Base-by-base conservation (phyloP, 2,113 vertebrate genomes). In the Actenoides lindsayi region DNA sequence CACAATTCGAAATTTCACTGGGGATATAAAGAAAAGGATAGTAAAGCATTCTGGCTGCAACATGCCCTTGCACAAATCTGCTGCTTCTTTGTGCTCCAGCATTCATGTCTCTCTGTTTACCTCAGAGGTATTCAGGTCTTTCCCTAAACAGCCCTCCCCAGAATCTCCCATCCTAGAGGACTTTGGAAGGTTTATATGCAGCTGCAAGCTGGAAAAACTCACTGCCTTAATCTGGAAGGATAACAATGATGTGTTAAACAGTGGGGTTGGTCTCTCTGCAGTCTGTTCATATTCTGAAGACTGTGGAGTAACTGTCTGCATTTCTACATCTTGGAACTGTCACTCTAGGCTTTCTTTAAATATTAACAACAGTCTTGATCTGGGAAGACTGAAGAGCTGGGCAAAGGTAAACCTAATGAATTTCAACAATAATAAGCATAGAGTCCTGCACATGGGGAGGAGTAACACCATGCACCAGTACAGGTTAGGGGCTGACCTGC, bases 1-100 rank as follows among this genome's bases (percentile, higher is more conserved):
- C 68, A 97, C 86, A 75, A 96, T 95, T 69, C 82, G 16, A 91
- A 97, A 96, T 77, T 90, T 97, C 87, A 97, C 97, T 97, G 93
- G 35, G 65, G 54, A 65, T 35, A 80, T 1, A 18, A 80, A 83
- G 33, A 87, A 71, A 67, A 73, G 6, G 11, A 81, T 9, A 85
- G 19, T 70, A 74, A 93, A 84, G 42, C 28, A 42, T 83, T 81
- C 25, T 76, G 46, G 3, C n/a, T 82, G 39, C 44, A 78, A 56
- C 11, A 21, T 1, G 14, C 14, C 54, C 41, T 76, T 78, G 16
- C 24, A 93, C 31, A 83, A 60, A 51, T n/a, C 35, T 68, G 11
- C 27, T 82, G 51, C 20, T 89, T 70, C 51, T 54, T 67, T 31
- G 30, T 60, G 37, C 18, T 57, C 17, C 48, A 48, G 6, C 67